Percentiles rank a stretch among this genome's conserved stretches.
phyloP scores from a whole-genome alignment of 35 echinoderm and acorn worm genomes.

The Apostichopus japonicus region DNA sequence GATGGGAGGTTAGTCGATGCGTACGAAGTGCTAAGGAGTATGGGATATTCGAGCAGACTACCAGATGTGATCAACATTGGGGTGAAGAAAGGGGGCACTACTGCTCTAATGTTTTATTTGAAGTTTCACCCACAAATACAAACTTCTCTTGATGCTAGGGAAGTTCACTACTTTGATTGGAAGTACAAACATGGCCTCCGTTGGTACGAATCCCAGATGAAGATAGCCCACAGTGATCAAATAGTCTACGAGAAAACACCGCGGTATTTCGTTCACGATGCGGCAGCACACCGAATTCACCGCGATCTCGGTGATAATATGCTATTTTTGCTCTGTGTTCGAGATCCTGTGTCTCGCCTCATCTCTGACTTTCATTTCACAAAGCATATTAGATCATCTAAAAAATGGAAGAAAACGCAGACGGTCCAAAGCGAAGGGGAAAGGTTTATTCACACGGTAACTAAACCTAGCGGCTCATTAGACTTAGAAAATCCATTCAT shows the following conservation, averaged over 20 bases:
- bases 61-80: conserved; percentile 69
- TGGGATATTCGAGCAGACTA: conserved; percentile 57
- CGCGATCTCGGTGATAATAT: conserved; percentile 66
- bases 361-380: conserved; percentile 84
- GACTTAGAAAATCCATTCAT: conserved; percentile 72
- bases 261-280: conserved; percentile 59
- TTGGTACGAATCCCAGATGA: conserved; percentile 59
- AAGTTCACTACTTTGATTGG: conserved; percentile 79
- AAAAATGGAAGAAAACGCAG: conserved; percentile 49
- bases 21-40: not conserved
- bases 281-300: conserved; percentile 50
- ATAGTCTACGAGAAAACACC: conserved; percentile 70
- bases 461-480: conserved; percentile 55
- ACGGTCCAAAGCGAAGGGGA: conserved; percentile 34
- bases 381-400: conserved; percentile 63
- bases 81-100: conserved; percentile 70
- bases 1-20: not conserved
- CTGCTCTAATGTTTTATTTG: conserved; percentile 54
- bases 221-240: not conserved
- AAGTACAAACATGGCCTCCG: conserved; percentile 52
- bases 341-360: conserved; percentile 78
- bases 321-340: conserved; percentile 82
- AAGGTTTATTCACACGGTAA: conserved; percentile 62
- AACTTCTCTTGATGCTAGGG: not conserved
- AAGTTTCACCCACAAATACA: conserved; percentile 58